These are phyloP conservation scores for Stegana nigrithorax DNA, from an alignment of 2,888 invertebrate genomes.

Conservation along the genomic window DNA sequence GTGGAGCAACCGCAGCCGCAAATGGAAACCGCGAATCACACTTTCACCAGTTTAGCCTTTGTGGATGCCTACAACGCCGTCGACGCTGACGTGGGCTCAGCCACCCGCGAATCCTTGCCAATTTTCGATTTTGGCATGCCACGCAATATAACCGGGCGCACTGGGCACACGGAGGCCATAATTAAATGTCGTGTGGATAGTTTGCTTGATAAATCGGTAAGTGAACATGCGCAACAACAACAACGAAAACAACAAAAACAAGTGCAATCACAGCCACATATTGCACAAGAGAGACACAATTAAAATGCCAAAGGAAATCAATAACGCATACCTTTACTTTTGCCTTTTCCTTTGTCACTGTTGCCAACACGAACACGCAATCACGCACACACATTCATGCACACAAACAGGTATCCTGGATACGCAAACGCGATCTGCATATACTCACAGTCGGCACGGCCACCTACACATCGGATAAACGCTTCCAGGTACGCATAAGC, in stretches of 20 bases:
- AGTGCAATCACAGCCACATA: too few species aligned
- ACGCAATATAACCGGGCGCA: conserved; percentile 86
- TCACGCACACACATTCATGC: too few species aligned
- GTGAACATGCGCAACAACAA: conserved; percentile 27
- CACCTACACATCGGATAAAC: conserved; percentile 64
- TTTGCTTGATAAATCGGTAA: conserved; percentile 87
- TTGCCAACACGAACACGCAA: too few species aligned
- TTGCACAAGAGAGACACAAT: too few species aligned
- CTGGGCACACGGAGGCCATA: conserved; percentile 85
- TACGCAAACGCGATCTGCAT: conserved; percentile 66
- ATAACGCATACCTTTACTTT: too few species aligned
- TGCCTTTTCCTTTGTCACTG: too few species aligned
- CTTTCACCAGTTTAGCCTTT: conserved; percentile 61
- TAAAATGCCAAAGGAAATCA: too few species aligned
- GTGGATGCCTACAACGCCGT: conserved; percentile 40
- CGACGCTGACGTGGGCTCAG: conserved; percentile 30
- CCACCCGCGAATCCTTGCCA: conserved; percentile 42
- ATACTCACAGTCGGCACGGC: conserved; percentile 64
- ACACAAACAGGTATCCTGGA: conserved; percentile 61
- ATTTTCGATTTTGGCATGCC: conserved; percentile 89
- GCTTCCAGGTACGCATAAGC: conserved; percentile 41
- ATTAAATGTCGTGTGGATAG: conserved; percentile 89
- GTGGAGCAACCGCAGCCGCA: conserved; percentile 34
- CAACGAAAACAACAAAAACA: too few species aligned
- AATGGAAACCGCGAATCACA: conserved; percentile 53